Percentiles rank a stretch among this genome's conserved stretches.
Conservation (phyloP, 2,797 vertebrate species). For the Aythya fuligula region DNA sequence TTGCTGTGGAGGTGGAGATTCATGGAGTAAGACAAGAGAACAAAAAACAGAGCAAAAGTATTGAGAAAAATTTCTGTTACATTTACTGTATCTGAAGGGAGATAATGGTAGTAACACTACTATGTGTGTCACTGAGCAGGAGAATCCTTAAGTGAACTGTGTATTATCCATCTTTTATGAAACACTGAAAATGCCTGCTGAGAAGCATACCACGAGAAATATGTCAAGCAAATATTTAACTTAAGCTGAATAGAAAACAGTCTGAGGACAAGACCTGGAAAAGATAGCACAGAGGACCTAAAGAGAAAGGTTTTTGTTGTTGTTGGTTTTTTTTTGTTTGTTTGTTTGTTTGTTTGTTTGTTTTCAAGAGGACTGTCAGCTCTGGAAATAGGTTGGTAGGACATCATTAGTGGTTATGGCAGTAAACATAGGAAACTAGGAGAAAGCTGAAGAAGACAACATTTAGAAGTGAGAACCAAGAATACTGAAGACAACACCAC, state of each 20-base stretch:
- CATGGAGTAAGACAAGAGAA: neutral
- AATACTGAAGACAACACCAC: neutral
- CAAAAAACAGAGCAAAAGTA: neutral
- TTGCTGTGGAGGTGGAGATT: neutral
- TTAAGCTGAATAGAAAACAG: neutral
- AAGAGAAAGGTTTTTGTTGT: neutral
- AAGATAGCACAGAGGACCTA: neutral
- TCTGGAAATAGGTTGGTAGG: neutral
- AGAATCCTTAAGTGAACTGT: neutral
- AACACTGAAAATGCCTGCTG: neutral
- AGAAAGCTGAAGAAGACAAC: neutral
- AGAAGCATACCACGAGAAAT: neutral
- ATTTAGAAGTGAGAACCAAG: neutral
- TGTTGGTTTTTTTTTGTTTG: too few species aligned
- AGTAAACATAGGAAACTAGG: neutral
- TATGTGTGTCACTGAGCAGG: neutral
- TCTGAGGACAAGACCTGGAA: neutral
- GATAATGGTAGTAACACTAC: neutral
- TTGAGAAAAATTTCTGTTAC: neutral
- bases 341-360: too few species aligned
- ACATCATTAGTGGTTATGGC: neutral
- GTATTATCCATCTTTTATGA: neutral
- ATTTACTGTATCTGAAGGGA: neutral
- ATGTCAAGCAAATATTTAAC: neutral
- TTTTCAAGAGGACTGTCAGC: neutral